Conservation (phyloP, 2,113 vertebrate genomes). For the Uria lomvia region DNA sequence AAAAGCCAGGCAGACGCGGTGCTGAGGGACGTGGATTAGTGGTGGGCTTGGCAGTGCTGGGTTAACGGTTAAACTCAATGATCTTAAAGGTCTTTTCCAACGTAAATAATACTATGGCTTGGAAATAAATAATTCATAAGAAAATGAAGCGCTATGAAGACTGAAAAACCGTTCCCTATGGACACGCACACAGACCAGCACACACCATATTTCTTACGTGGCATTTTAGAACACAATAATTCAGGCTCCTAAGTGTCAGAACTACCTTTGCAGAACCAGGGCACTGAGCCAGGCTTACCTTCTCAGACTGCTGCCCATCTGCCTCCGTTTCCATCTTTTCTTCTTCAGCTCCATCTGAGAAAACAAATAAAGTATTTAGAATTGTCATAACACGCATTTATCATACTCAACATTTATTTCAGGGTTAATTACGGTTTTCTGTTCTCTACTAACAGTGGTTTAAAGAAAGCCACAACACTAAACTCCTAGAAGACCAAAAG, state of each 20-base stretch:
- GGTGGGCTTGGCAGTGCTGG: too few relatives aligned
- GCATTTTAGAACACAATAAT: rapidly evolving
- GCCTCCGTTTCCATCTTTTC: constrained; percentile 92
- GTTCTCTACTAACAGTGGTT: background rate
- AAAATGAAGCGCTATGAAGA: background rate
- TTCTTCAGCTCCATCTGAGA: constrained; percentile 79
- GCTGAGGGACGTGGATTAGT: too few relatives aligned
- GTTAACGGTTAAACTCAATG: too few relatives aligned
- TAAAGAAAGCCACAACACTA: background rate
- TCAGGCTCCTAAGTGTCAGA: rapidly evolving
- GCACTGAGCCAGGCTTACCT: constrained; percentile 69
- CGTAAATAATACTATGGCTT: too few relatives aligned
- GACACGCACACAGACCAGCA: background rate
- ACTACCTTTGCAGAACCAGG: background rate
- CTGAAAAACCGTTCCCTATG: background rate
- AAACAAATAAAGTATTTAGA: background rate
- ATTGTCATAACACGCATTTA: rapidly evolving
- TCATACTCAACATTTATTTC: rapidly evolving
- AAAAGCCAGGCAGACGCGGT: too few relatives aligned
- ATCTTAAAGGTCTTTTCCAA: too few relatives aligned
- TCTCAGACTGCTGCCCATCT: constrained; percentile 87
- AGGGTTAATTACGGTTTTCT: background rate
- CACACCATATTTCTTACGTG: rapidly evolving
- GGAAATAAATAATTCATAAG: rapidly evolving
- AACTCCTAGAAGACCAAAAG: background rate